Percentiles rank a stretch among this genome's conserved stretches.
Conservation (phyloP, 2,113 vertebrate species). For the Ifrita kowaldi region DNA sequence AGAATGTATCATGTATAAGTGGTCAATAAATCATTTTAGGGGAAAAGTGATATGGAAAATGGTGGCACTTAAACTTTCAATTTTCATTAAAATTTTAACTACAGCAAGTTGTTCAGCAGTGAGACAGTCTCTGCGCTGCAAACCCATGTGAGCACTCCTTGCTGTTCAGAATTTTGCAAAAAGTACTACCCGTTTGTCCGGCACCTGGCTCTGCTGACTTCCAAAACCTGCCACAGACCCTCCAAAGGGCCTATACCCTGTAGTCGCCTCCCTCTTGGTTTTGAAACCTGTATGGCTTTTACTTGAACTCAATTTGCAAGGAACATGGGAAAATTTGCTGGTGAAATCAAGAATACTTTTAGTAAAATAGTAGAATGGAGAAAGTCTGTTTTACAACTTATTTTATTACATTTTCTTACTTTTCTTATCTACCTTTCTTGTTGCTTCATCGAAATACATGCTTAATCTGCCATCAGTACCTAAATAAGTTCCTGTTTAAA, state of each 20-base stretch:
- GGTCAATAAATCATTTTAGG: conserved; percentile 69
- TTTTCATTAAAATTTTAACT: conserved; percentile 66
- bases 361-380: neutral
- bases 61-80: conserved; percentile 55
- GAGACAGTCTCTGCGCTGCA: neutral
- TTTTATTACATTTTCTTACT: neutral
- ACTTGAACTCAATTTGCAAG: neutral
- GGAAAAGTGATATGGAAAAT: conserved; percentile 57
- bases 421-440: neutral
- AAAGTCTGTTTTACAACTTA: neutral
- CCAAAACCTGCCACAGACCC: neutral
- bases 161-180: neutral
- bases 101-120: neutral
- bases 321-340: neutral
- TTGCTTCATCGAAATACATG: neutral
- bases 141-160: neutral
- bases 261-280: neutral
- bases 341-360: neutral
- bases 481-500: neutral
- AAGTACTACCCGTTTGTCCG: neutral
- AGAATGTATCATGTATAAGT: conserved; percentile 69
- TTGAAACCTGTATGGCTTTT: neutral
- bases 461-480: neutral
- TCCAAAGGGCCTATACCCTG: neutral
- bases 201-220: neutral